These are phyloP conservation scores for Pectinophora gossypiella DNA, from an alignment of 1,140 invertebrate genomes.

Conservation along the genomic window DNA sequence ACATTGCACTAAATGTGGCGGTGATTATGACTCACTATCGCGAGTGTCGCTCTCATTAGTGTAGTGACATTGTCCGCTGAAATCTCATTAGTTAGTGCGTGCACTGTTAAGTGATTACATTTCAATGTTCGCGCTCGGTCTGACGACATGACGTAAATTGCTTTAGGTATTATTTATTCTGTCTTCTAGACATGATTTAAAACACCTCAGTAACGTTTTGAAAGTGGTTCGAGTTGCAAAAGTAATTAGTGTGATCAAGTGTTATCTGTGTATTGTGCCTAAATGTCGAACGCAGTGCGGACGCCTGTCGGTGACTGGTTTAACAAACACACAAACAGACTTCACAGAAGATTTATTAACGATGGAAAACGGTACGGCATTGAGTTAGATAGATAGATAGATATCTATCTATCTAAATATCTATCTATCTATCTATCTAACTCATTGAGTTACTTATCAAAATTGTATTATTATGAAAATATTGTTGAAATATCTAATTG, in stretches of 20 bases:
- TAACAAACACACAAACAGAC: slow-evolving; percentile 51
- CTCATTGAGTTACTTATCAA: too few species aligned
- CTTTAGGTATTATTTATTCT: slow-evolving; percentile 53
- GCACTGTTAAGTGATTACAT: slow-evolving; percentile 70
- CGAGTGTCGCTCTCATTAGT: slow-evolving; percentile 60
- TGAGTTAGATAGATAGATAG: too few species aligned
- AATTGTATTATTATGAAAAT: too few species aligned
- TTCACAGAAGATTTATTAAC: slow-evolving; percentile 49
- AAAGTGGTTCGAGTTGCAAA: slow-evolving; percentile 36
- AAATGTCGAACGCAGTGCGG: slow-evolving; percentile 57
- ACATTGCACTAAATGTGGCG: slow-evolving; percentile 43
- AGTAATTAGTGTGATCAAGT: slow-evolving; percentile 33
- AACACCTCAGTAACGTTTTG: slow-evolving; percentile 35
- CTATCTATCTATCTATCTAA: too few species aligned
- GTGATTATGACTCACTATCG: slow-evolving; percentile 56
- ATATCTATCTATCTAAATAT: too few species aligned
- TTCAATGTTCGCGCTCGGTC: slow-evolving; percentile 47
- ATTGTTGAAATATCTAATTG: too few species aligned
- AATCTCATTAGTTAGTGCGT: slow-evolving; percentile 69
- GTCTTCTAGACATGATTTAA: slow-evolving; percentile 29
- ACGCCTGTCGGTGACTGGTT: slow-evolving; percentile 61
- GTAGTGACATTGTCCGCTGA: slow-evolving; percentile 64
- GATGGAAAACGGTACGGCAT: slow-evolving; percentile 63
- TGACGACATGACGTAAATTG: slow-evolving; percentile 41
- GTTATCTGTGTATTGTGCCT: slow-evolving; percentile 31